Conservation (phyloP, 2,113 vertebrate species). For the Rhabdornis inornatus region DNA sequence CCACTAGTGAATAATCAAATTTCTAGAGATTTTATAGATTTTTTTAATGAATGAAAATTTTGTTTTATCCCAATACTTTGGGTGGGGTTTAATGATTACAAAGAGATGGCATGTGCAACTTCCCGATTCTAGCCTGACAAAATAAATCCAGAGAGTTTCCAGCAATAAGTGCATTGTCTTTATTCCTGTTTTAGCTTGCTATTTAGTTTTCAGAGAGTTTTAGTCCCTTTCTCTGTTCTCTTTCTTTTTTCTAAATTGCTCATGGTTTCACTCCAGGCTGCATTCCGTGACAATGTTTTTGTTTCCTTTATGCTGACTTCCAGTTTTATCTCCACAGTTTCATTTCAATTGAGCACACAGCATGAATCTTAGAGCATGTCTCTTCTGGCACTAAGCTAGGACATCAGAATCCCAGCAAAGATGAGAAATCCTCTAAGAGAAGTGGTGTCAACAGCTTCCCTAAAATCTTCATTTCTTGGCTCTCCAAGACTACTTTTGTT, state of each 20-base stretch:
- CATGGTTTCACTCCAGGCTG: background rate
- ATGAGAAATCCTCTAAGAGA: background rate
- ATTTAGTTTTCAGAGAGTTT: background rate
- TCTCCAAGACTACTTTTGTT: background rate
- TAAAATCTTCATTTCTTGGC: background rate
- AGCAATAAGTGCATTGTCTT: background rate
- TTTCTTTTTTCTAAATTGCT: background rate
- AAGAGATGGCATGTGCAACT: background rate
- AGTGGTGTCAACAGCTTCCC: background rate
- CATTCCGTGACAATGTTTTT: background rate
- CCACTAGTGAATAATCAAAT: background rate
- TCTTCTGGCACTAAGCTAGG: rapidly evolving
- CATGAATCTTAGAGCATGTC: background rate
- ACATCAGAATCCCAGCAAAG: background rate
- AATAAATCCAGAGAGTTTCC: background rate
- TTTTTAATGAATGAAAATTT: background rate
- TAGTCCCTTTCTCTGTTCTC: background rate
- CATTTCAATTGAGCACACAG: background rate
- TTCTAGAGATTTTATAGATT: background rate
- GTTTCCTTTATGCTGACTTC: background rate
- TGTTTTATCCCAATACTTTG: background rate
- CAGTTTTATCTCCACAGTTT: background rate
- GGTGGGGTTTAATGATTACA: background rate
- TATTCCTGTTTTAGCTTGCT: background rate
- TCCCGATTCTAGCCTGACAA: background rate